Conservation (phyloP, 2,888 invertebrate genomes). For the Drosophila paranaensis region DNA sequence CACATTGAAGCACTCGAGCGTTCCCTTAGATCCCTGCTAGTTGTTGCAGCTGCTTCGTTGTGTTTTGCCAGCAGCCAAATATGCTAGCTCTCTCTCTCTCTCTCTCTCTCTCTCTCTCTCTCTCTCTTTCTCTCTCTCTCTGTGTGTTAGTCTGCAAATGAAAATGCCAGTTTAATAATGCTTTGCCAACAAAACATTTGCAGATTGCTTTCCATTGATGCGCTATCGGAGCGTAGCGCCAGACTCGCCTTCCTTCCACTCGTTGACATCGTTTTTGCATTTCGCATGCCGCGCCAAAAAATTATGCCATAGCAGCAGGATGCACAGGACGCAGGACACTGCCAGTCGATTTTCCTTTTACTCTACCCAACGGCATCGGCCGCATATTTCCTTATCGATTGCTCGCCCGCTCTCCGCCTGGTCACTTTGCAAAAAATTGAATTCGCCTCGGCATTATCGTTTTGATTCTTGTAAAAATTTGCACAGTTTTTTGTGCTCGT, state of each 20-base stretch:
- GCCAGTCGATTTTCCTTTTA: constrained; percentile 14
- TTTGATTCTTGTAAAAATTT: constrained; percentile 38
- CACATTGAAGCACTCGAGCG: constrained; percentile 47
- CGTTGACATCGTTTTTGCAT: constrained; percentile 20
- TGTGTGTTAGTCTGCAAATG: constrained; percentile 56
- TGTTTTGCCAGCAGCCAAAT: constrained; percentile 53
- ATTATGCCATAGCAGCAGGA: constrained; percentile 39
- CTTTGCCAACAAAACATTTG: constrained; percentile 73
- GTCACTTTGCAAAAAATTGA: constrained; percentile 37
- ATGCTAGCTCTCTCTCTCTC: constrained; percentile 26
- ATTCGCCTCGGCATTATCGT: constrained; percentile 23
- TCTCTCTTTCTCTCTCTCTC: constrained; percentile 12
- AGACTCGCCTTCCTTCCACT: constrained; percentile 12
- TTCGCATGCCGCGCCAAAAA: constrained; percentile 36
- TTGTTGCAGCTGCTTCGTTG: constrained; percentile 24
- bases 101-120: constrained; percentile 11
- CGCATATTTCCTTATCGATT: constrained; percentile 39
- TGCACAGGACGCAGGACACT: background rate
- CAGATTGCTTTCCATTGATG: constrained; percentile 73
- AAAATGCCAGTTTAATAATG: constrained; percentile 77
- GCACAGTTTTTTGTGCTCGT: constrained; percentile 13
- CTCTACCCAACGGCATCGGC: constrained; percentile 15
- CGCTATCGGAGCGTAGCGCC: constrained; percentile 48
- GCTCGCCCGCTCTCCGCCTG: constrained; percentile 20
- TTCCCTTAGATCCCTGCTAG: constrained; percentile 21